Conservation (phyloP, 2,113 vertebrate species). For the Speoplatyrhinus poulsoni region DNA sequence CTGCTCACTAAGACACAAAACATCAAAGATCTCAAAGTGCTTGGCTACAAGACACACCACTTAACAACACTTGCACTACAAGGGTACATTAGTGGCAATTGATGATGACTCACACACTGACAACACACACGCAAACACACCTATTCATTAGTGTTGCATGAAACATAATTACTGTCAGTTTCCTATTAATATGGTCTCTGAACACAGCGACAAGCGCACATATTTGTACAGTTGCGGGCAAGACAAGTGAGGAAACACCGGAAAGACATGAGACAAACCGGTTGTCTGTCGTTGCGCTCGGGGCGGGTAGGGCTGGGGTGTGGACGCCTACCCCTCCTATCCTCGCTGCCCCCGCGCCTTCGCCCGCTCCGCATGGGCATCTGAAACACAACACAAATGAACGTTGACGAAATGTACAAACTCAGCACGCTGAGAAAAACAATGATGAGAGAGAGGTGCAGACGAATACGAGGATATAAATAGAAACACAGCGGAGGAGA, state of each 20-base stretch:
- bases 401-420: conserved; percentile 10
- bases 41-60: conserved; percentile 35
- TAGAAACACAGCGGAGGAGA: neutral
- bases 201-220: neutral
- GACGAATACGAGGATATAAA: conserved; percentile 17
- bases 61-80: conserved; percentile 41
- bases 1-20: conserved; percentile 12
- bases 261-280: conserved; percentile 59
- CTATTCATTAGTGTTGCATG: conserved; percentile 7
- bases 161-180: conserved; percentile 23
- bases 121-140: conserved; percentile 24
- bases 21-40: conserved; percentile 45
- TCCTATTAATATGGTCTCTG: conserved; percentile 27
- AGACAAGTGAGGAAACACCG: conserved; percentile 13
- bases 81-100: conserved; percentile 46
- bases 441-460: conserved; percentile 11
- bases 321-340: conserved; percentile 79
- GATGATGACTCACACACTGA: conserved; percentile 55
- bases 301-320: conserved; percentile 76
- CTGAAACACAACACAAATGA: conserved; percentile 58
- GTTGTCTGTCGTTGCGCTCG: conserved; percentile 76
- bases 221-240: neutral
- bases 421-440: conserved; percentile 30
- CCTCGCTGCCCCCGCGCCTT: conserved; percentile 79
- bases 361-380: conserved; percentile 88